These are phyloP conservation scores for Choloepus hoffmanni DNA, from an alignment of 2,113 vertebrate species.

Conservation along the genomic window DNA sequence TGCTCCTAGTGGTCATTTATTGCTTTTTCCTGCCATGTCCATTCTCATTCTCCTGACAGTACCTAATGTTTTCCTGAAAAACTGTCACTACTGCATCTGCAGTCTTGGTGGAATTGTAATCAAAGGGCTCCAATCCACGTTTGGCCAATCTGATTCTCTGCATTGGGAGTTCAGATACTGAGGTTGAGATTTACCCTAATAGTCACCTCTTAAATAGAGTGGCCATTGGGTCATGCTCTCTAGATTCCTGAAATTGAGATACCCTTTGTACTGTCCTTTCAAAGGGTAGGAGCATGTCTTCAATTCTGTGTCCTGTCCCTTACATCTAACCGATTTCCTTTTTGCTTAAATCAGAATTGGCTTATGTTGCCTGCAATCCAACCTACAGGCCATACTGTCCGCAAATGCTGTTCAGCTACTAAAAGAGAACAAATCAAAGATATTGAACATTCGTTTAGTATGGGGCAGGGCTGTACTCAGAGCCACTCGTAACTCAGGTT, in stretches of 20 bases:
- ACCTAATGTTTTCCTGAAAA: background rate
- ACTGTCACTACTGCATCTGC: background rate
- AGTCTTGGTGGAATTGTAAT: background rate
- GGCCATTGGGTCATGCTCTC: background rate
- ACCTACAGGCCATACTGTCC: background rate
- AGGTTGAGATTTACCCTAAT: background rate
- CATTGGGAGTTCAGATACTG: background rate
- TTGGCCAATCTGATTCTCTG: background rate
- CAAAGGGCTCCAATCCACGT: background rate
- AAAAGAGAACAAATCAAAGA: background rate
- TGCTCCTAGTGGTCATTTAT: background rate
- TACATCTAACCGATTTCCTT: background rate
- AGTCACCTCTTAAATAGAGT: background rate
- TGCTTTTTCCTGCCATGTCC: background rate
- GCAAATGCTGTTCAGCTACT: background rate
- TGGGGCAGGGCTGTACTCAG: background rate
- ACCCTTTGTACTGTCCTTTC: background rate
- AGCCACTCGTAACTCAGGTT: background rate
- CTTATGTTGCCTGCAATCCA: background rate
- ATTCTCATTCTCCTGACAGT: background rate
- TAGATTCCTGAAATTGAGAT: background rate
- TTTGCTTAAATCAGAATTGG: slow-evolving; percentile 4
- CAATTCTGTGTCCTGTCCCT: background rate
- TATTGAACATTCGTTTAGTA: background rate
- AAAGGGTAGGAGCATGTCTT: background rate